A percentile compares a stretch with the other conserved stretches of the same genome.
phyloP scores from a whole-genome alignment of 2,888 invertebrate species.

The Mimachlamys varia region DNA sequence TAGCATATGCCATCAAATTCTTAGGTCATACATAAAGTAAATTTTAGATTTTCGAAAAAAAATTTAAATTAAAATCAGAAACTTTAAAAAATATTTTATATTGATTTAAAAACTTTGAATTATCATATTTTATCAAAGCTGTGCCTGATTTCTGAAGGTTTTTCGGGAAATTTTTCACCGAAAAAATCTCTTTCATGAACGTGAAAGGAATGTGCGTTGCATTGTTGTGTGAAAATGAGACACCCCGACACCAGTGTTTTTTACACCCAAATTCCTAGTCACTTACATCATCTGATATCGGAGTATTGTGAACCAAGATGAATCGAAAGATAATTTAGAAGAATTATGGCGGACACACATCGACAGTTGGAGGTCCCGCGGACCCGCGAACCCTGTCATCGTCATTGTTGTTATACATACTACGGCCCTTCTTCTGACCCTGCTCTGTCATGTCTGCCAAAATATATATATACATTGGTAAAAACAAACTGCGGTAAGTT shows the following conservation, averaged over 20 bases:
- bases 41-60: too few species aligned
- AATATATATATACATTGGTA: neutral
- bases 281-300: constrained; percentile 19
- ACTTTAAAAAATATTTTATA: too few species aligned
- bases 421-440: neutral
- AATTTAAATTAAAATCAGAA: too few species aligned
- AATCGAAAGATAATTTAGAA: neutral
- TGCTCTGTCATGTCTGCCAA: neutral
- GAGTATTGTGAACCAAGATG: neutral
- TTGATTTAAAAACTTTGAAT: too few species aligned
- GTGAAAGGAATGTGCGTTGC: neutral
- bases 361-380: neutral
- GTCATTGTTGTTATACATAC: neutral
- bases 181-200: too few species aligned
- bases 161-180: too few species aligned
- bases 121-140: too few species aligned
- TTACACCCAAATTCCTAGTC: neutral
- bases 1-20: too few species aligned
- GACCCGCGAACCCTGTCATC: neutral
- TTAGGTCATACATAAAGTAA: too few species aligned
- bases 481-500: neutral
- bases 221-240: neutral
- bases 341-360: constrained; percentile 1
- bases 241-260: neutral
- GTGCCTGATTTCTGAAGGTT: too few species aligned